phyloP scores from a whole-genome alignment of 2,113 vertebrate genomes.

The Eretmodus cyanostictus region DNA sequence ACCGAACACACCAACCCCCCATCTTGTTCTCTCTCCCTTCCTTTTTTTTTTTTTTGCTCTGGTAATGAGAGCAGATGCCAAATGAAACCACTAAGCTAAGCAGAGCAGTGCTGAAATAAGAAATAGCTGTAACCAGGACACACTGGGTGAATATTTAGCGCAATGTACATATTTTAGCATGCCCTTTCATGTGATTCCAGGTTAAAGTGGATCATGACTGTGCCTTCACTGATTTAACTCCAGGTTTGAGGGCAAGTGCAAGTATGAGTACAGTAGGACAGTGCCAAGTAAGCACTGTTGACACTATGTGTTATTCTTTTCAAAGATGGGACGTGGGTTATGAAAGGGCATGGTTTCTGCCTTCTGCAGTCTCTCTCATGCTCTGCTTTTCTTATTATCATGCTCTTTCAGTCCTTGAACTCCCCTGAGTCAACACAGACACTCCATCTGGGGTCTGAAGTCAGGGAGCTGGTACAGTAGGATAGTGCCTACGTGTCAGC shows the following conservation, averaged over 20 bases:
- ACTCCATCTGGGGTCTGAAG: conserved; percentile 20
- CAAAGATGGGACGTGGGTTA: not conserved
- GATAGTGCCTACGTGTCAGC: conserved; percentile 16
- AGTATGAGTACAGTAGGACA: not conserved
- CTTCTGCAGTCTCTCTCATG: not conserved
- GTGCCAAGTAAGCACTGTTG: not conserved
- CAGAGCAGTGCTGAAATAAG: conserved; percentile 51
- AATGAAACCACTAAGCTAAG: conserved; percentile 57
- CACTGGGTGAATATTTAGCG: conserved; percentile 49
- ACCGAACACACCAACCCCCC: not conserved
- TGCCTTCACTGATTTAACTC: not conserved
- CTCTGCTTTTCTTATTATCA: not conserved
- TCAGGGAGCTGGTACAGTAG: not conserved
- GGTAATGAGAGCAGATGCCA: conserved; percentile 52
- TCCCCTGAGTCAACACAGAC: conserved; percentile 40
- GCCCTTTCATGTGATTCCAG: conserved; percentile 42
- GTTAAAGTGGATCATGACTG: conserved; percentile 10
- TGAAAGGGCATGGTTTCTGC: not conserved
- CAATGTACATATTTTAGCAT: conserved; percentile 51
- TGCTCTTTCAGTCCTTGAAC: conserved; percentile 32
- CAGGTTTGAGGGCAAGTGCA: not conserved
- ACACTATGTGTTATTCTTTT: not conserved
- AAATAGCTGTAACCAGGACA: conserved; percentile 53
- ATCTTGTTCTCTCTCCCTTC: not conserved
- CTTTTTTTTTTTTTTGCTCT: not conserved